These are phyloP conservation scores for Antheraea mylitta DNA, from an alignment of 1,140 invertebrate species.

Conservation along the genomic window DNA sequence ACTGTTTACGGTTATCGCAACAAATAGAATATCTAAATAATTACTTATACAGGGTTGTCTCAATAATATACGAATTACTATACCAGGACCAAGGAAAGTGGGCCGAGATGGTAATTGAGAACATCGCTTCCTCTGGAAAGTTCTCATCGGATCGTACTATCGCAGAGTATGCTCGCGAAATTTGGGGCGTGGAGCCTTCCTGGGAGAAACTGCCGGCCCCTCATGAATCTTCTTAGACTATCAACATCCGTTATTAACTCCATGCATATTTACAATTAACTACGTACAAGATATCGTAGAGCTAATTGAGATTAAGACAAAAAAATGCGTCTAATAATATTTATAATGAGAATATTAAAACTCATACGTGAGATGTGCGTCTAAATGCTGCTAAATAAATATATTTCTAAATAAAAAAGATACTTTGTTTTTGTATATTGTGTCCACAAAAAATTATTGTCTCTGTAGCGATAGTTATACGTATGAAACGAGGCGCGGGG, in stretches of 20 bases:
- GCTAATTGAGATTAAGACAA: background rate
- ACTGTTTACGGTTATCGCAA: too few species aligned
- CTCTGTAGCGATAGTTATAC: background rate
- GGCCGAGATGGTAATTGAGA: constrained; percentile 96
- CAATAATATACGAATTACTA: background rate
- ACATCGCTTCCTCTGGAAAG: constrained; percentile 98
- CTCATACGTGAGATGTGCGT: background rate
- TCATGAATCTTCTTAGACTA: constrained; percentile 81
- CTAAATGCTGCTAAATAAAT: background rate
- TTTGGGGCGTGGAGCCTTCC: constrained; percentile 95
- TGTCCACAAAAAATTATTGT: background rate
- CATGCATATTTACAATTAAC: background rate
- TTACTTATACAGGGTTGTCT: too few species aligned
- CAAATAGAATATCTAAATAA: too few species aligned
- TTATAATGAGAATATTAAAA: background rate
- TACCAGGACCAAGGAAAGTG: constrained; percentile 92
- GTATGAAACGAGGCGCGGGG: too few species aligned
- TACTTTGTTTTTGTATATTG: background rate
- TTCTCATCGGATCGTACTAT: constrained; percentile 99
- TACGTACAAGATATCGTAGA: background rate
- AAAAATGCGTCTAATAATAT: background rate
- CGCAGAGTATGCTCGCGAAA: constrained; percentile 96
- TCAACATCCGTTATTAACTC: background rate
- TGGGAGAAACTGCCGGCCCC: constrained; percentile 95
- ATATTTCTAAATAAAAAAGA: background rate